Base-by-base conservation (phyloP, 2,797 vertebrate genomes). In the Sparus aurata region DNA sequence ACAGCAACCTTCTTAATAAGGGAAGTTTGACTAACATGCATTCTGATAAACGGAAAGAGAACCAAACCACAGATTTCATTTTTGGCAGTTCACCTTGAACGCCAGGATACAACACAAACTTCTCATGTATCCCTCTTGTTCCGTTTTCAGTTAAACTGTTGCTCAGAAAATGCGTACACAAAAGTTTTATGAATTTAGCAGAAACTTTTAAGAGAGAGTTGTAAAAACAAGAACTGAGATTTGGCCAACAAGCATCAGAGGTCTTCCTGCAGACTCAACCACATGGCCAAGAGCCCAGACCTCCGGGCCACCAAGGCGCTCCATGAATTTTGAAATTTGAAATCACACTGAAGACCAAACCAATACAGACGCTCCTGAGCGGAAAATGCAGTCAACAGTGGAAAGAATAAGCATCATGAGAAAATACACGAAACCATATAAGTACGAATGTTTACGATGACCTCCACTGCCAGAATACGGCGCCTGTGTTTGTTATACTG, bases 281-380 rank as follows among this genome's bases (percentile, higher is more conserved):
- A 63, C 67, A 71, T 74, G 70, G 66, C 62, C 20, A 25, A n/a
- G 1, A 60, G 65, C 63, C 74, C 55, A 52, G 62, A 60, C 38
- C 3, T 38, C 55, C 22, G 13, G 22, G 27, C 67, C 67, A 64
- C 16, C 41, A 34, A 57, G 41, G 61, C 12, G 52, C 68, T 55
- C 38, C 23, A 55, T 58, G 60, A 77, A 80, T 73, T 58, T 22
- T 53, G 18, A n/a, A 54, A 38, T 53, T 22, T 53, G n/a, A 27
- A 65, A 65, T 66, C 3, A 22, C 59, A 41, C 49, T 23, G 54
- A n/a, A 20, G n/a, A 58, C 25, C 22, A 60, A 61, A 69, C 23
- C 23, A 63, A 65, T 38, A 30, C 49, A 46, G 15, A 57, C 22
- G n/a, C n/a, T 30, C 25, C 43, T 1, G 8, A 12, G 20, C 4